Evolutionary conservation across 2,888 invertebrate species (phyloP), one percentile per base, ranked within the genome.

Genomic region (Athrips mouffetella): DNA sequence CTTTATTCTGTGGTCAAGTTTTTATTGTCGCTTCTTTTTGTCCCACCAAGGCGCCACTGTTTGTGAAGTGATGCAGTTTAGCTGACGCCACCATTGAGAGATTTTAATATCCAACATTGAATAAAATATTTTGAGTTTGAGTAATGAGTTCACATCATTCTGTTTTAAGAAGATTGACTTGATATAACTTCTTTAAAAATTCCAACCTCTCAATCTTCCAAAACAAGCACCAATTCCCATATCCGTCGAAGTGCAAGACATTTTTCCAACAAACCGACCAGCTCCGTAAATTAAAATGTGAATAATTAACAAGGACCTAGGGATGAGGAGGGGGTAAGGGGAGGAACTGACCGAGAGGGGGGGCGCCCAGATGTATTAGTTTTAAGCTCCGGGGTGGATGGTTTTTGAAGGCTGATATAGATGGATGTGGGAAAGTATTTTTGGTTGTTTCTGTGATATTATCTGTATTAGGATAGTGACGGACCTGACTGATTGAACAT

Each of bases 231-330:
- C 60, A 62, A 35, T 18, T 35, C 20, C 35, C 20, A 35, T 18
- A 35, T 35, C 35, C 80, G 85, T 84, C 84, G 85, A 85, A 80
- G 73, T 65, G 69, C 73, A 86, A 85, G 85, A 84, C 84, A 85
- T 84, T 84, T 83, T 84, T 82, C 81, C 80, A 67, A 62, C 60
- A 11, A 63, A 65, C 66, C 76, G 70, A 77, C 68, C 77, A 71
- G 65, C 82, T 80, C 70, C 79, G 84, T 86, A 87, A 87, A 87
- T 87, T 87, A 87, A 87, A 87, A 87, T 80, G 81, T 87, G 87
- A 87, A 87, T 87, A 86, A 87, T 87, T 87, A 87, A 87, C 85
- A 78, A 68, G 65, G 67, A 72, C 68, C 68, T 67, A 61, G 57
- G 30, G n/a, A n/a, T n/a, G n/a, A n/a, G n/a, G n/a, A n/a, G 42